Percentiles rank a stretch among this genome's conserved stretches.
Conservation (phyloP, 2,888 invertebrate species). For the Noctua pronuba region DNA sequence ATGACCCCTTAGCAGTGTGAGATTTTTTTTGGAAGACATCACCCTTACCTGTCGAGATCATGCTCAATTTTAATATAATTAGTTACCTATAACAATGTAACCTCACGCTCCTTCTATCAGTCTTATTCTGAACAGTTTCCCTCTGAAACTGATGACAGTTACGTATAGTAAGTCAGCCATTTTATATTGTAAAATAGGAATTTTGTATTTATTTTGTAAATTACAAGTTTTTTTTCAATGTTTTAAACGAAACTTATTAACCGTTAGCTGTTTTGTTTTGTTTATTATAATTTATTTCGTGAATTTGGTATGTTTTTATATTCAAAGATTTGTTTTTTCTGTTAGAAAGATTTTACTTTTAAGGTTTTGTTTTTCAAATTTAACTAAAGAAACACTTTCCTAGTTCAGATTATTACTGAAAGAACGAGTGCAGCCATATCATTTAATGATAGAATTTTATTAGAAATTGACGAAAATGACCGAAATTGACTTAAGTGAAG, state of each 20-base stretch:
- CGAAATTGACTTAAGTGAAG: slow-evolving; percentile 69
- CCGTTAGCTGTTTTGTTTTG: neutral
- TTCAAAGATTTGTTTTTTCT: neutral
- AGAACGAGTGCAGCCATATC: slow-evolving; percentile 56
- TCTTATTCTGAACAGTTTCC: slow-evolving; percentile 72
- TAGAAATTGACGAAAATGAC: slow-evolving; percentile 74
- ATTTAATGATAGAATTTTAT: slow-evolving; percentile 46
- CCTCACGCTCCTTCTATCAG: slow-evolving; percentile 71
- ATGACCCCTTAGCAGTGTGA: slow-evolving; percentile 15
- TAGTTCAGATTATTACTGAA: slow-evolving; percentile 63
- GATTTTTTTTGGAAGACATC: slow-evolving; percentile 75
- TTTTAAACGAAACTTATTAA: neutral
- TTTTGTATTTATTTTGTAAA: neutral
- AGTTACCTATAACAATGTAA: slow-evolving; percentile 55
- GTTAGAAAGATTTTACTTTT: neutral
- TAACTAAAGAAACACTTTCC: slow-evolving; percentile 9
- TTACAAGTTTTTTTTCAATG: too few species aligned
- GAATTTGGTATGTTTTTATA: neutral
- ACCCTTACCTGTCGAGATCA: slow-evolving; percentile 68
- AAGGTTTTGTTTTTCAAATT: neutral
- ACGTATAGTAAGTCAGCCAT: slow-evolving; percentile 16
- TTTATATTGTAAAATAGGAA: slow-evolving; percentile 6
- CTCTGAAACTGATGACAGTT: slow-evolving; percentile 52
- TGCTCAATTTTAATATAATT: slow-evolving; percentile 57
- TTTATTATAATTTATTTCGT: neutral